Base-by-base conservation (phyloP, 2,113 vertebrate species). In the Gyps fulvus region DNA sequence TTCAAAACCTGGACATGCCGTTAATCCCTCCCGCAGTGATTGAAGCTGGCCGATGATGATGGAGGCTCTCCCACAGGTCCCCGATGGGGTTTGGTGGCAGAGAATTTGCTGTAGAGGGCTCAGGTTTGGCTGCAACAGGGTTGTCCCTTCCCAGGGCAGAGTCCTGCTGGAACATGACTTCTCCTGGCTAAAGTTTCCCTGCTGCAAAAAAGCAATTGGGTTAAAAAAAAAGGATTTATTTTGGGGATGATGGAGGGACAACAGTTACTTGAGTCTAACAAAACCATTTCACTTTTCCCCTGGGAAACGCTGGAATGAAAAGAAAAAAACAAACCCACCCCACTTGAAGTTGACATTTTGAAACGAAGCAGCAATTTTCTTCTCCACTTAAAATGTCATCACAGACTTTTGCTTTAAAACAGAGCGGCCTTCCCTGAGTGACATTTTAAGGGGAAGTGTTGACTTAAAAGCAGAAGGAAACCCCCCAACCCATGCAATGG, bases 311-410 rank as follows among this genome's bases (percentile, higher is more conserved):
- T 45, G 36, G 54, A 89, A 81, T 63, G 22, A 82, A 59, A 55
- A 78, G 73, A 27, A n/a, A 59, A 27, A 54, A 54, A 16, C 23
- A 77, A 94, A 59, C 73, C 79, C 83, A 69, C 87, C 91, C 78
- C 62, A 87, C 87, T 94, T 13, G 1, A 90, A 95, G 82, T 25
- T 96, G 91, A 87, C 94, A 96, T 97, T 95, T 95, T 84, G 74
- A 95, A 94, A 94, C 0, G 59, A 94, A 95, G 93, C 91, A 93
- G 94, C 85, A 95, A 96, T 95, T 93, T 96, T 97, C 83, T 87
- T 85, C 87, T 95, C 87, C 58, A 79, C 84, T 97, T 95, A 88
- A 95, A 97, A 94, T 95, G 94, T 95, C 93, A 96, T 95, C 89
- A 91, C 94, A 95, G 91, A 74, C 91, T 96, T 92, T 58, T 42